Percentiles rank a stretch among this genome's conserved stretches.
Conservation (phyloP, 2,888 invertebrate genomes). For the Lasioglossum figueresi region DNA sequence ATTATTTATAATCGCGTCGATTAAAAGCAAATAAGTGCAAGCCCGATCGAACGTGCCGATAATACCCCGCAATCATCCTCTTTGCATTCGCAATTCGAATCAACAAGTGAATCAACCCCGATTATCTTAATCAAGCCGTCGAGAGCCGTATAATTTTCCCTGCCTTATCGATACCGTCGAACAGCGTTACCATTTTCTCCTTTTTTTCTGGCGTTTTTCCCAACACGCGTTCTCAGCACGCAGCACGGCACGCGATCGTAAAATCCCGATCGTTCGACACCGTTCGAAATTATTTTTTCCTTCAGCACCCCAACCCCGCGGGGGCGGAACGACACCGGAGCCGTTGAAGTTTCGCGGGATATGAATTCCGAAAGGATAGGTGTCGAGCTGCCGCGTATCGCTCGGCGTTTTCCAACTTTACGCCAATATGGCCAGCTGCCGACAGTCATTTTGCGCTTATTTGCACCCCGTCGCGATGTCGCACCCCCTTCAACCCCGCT, state of each 20-base stretch:
- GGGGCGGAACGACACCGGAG: not conserved
- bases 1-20: not conserved
- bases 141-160: constrained; percentile 26
- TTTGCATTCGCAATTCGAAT: constrained; percentile 12
- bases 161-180: constrained; percentile 18
- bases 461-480: constrained; percentile 70
- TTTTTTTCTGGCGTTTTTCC: not conserved
- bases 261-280: constrained; percentile 32
- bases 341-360: constrained; percentile 31
- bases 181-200: not conserved
- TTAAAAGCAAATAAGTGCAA: constrained; percentile 2
- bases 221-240: not conserved
- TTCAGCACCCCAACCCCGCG: not conserved
- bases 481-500: not conserved
- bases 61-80: not conserved
- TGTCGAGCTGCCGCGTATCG: constrained; percentile 66
- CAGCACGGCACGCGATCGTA: constrained; percentile 39
- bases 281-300: constrained; percentile 34
- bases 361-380: constrained; percentile 67
- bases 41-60: not conserved
- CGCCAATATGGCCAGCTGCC: constrained; percentile 76
- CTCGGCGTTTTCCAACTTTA: constrained; percentile 75
- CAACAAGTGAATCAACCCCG: constrained; percentile 40
- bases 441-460: constrained; percentile 78
- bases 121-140: constrained; percentile 13